Base-by-base conservation (phyloP, 92 coral and sea anemone species). In the Actinernus sp. region DNA sequence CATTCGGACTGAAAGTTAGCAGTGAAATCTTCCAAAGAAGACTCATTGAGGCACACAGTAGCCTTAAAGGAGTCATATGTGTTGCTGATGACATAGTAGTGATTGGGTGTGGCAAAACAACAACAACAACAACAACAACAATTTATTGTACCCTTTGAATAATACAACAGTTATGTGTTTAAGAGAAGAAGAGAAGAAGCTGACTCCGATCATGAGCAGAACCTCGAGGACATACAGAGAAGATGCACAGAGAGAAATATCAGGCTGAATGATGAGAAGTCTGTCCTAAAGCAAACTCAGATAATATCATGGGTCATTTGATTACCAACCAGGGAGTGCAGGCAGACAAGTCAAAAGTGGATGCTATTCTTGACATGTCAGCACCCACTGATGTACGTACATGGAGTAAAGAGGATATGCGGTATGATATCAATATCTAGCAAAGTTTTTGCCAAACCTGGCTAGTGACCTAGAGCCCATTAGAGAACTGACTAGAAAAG, bases 371-470 rank as follows among this genome's bases (percentile, higher is more conserved):
- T n/a, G n/a, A n/a, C 50, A 82, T 82, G 82, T 77, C 88, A 16
- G 71, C 66, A 3, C 88, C 82, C 11, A 41, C 77, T 26, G 77
- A 65, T 51, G n/a, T n/a, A n/a, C n/a, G 82, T 65, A 8, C 26
- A 65, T 4, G 82, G 65, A 43, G 76, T 49, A 12, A 57, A 21
- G 49, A 34, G 88, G 30, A 64, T 73, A 24, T 57, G 82, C 59
- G 82, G 88, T 45, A 73, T 82, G 82, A 39, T 36, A n/a, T 6
- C 65, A 65, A 49, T 82, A 58, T 59, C 33, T 82, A 71, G 26
- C 72, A 20, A 64, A 40, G 23, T 73, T 73, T 50, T 20, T 65
- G 14, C 82, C 82, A 7, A 43, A 73, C 45, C 71, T 82, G 21
- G 76, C 82, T 0, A 45, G 46, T 5, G 57, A 19, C 5, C 14